Base-by-base conservation (phyloP, 2,797 vertebrate genomes). In the Eulemur albifrons region DNA sequence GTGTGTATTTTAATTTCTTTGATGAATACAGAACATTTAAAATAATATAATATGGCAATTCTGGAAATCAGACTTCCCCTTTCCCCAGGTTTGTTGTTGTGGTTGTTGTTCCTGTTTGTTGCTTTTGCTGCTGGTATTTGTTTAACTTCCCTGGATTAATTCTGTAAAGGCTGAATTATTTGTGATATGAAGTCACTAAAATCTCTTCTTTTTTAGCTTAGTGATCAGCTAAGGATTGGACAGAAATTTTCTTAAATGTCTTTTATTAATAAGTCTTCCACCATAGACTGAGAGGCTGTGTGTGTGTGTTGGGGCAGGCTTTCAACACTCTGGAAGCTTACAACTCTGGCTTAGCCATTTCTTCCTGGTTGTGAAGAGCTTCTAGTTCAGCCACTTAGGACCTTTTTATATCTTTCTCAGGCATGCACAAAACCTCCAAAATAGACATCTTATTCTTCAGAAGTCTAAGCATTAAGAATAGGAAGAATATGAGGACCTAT, bases 31-130 rank as follows among this genome's bases (percentile, higher is more conserved):
- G 63, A 27, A 14, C 10, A 77, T 79, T 94, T 94, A 72, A 61
- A 96, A 83, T 87, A 96, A 93, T 67, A n/a, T 84, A 86, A 80
- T 45, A 23, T 86, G 21, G 57, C 9, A 89, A 4, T 80, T 90
- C n/a, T 52, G 13, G 59, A 93, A 86, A 90, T 80, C n/a, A 59
- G 59, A 76, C 27, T 61, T 57, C 7, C 23, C 38, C 38, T 72
- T 25, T 4, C 30, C 11, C 5, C 43, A 63, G 38, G 65, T 50
- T 38, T 59, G 7, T 80, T 65, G 54, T 65, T 91, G 13, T 45
- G 43, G 43, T 65, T 82, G 4, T 77, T 89, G 14, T 57, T 88
- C 52, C 5, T 54, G 52, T 21, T 54, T 54, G 52, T 54, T 63
- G 5, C 80, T 63, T 23, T 72, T 27, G n/a, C 20, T 79, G 35